Evolutionary conservation across 2,113 vertebrate species (phyloP), one percentile per base, ranked within the genome.

Genomic region (Channa argus): DNA sequence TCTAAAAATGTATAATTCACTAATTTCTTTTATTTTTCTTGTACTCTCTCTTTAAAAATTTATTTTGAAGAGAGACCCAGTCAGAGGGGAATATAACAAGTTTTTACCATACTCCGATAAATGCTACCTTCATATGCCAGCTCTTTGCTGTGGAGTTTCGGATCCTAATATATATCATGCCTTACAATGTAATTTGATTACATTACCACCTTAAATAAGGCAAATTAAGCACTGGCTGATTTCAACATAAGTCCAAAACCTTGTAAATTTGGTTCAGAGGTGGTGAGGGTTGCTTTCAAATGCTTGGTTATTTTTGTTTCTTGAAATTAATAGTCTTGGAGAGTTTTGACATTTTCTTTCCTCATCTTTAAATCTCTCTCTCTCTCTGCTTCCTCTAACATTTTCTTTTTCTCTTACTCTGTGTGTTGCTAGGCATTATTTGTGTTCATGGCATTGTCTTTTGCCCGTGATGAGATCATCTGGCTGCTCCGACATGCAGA

Each of bases 381-480:
- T 39, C 3, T 50, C 15, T 49, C 14, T 2, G 1, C 10, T 10
- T 51, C 33, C 5, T 14, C 62, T 14, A 5, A 1, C 13, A 8
- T 65, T 8, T 24, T 51, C 34, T 33, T 1, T 38, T 3, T 61
- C 33, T 15, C 3, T 49, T 9, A 52, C 33, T 43, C 14, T 74
- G 5, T 1, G 7, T 39, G 34, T 61, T 33, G 0, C 8, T 62
- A 99, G 97, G 98, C 98, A 9, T 94, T 99, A 73, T 99, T 99
- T 92, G 97, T 99, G 58, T 99, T 99, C 92, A 99, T 99, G 98
- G 98, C 98, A 0, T 90, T 99, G 73, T 99, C 98, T 1, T 99
- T 99, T 75, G 97, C 98, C 79, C 97, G 98, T 6, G 98, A 99
- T 89, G 98, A 99, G 93, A 99, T 99, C 88, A 98, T 99, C 85